These are phyloP conservation scores for Dromococcyx pavoninus DNA, from an alignment of 2,797 vertebrate genomes.

Conservation along the genomic window DNA sequence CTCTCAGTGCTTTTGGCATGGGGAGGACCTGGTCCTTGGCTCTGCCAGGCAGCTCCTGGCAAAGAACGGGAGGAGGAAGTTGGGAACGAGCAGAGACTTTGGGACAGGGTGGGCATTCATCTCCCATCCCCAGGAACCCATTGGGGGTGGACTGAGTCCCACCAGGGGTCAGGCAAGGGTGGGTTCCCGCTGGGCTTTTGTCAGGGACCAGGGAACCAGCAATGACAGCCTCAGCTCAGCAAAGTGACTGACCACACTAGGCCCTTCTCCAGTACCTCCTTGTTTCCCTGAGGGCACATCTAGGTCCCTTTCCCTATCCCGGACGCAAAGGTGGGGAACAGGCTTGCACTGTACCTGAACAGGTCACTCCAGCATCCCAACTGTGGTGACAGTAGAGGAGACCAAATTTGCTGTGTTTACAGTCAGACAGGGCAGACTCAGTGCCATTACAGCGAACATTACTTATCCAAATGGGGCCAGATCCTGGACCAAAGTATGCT, in stretches of 20 bases:
- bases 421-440: slow-evolving; percentile 32
- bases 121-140: too few relatives aligned
- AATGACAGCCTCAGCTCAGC: background rate
- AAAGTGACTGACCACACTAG: fast-evolving
- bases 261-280: too few relatives aligned
- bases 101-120: too few relatives aligned
- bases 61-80: background rate
- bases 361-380: slow-evolving; percentile 16
- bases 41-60: background rate
- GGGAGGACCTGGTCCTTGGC: background rate
- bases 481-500: slow-evolving; percentile 8
- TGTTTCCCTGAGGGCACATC: background rate
- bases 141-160: background rate
- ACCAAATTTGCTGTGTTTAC: background rate
- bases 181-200: background rate
- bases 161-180: background rate
- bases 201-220: background rate
- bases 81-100: too few relatives aligned
- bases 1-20: background rate
- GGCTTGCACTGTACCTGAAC: slow-evolving; percentile 16
- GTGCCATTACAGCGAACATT: background rate
- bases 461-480: slow-evolving; percentile 53
- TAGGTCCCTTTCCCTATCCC: background rate
- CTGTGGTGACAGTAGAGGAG: background rate
- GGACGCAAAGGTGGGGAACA: fast-evolving